A percentile compares a stretch with the other conserved stretches of the same genome.
Conservation (phyloP, 2,113 vertebrate species). For the Lucifuga dentata region DNA sequence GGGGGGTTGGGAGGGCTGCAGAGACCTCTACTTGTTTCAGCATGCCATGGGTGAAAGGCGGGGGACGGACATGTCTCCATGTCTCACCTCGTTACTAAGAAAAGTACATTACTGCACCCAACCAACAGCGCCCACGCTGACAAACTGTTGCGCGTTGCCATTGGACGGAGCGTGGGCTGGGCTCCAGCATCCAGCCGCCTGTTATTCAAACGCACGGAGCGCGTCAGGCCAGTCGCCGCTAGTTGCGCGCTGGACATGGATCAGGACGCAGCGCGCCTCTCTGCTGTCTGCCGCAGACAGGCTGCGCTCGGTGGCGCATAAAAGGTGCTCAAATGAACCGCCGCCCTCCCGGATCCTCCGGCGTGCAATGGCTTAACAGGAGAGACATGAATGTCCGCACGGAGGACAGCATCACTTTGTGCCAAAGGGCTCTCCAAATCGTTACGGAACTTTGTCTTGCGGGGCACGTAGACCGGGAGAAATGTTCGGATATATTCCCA, state of each 20-base stretch:
- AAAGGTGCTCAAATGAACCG: slow-evolving; percentile 74
- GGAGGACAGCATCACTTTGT: slow-evolving; percentile 91
- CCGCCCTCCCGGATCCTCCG: slow-evolving; percentile 69
- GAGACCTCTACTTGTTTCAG: too few relatives aligned
- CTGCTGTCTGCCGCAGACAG: slow-evolving; percentile 29
- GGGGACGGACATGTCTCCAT: too few relatives aligned
- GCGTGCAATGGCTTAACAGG: slow-evolving; percentile 87
- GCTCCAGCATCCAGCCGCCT: slow-evolving; percentile 49
- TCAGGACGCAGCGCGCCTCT: slow-evolving; percentile 61
- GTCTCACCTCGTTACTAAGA: slow-evolving; percentile 15
- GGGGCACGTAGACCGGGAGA: slow-evolving; percentile 92
- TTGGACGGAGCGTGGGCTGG: slow-evolving; percentile 66
- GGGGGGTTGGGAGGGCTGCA: too few relatives aligned
- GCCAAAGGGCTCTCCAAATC: slow-evolving; percentile 95
- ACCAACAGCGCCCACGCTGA: not conserved
- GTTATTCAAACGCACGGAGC: slow-evolving; percentile 34
- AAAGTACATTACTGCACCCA: slow-evolving; percentile 32
- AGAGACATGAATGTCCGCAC: slow-evolving; percentile 89
- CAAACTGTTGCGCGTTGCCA: slow-evolving; percentile 45
- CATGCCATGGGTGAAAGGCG: too few relatives aligned
- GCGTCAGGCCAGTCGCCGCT: slow-evolving; percentile 42
- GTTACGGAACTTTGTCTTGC: slow-evolving; percentile 94
- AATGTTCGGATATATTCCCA: slow-evolving; percentile 93
- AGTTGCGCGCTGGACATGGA: slow-evolving; percentile 74
- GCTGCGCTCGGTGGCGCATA: slow-evolving; percentile 64